Evolutionary conservation across 1,140 invertebrate genomes (phyloP), one percentile per base, ranked within the genome.

Genomic region (Oscheius sp.): DNA sequence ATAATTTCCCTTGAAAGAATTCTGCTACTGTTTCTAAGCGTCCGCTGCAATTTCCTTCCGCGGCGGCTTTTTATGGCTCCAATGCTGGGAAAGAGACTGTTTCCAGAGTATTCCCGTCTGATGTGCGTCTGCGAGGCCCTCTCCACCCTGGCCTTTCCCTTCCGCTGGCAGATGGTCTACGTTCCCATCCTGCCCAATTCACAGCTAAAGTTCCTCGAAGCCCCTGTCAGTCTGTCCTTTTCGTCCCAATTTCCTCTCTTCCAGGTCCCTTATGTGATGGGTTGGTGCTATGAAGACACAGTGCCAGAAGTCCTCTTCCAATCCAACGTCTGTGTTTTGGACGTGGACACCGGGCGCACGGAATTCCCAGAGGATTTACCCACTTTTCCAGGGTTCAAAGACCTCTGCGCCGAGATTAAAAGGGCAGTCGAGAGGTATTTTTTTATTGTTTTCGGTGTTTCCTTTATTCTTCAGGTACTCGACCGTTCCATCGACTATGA

Each of bases 81-180:
- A n/a, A n/a, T n/a, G n/a, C n/a, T n/a, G n/a, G n/a, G n/a, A n/a
- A n/a, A n/a, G n/a, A n/a, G n/a, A n/a, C n/a, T n/a, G n/a, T 65
- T 65, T 42, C 29, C 13, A 65, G 63, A 65, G 20, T 26, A 38
- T 28, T 64, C 70, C 86, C 91, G 91, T 81, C 87, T 99, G 73
- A 99, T 98, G 95, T 87, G 96, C 52, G 93, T 99, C 1, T 93
- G 95, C 18, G 97, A 99, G 86, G 92, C 92, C 78, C 90, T 99
- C 58, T 92, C 90, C 32, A 88, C 91, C 0, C 87, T 99, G 28
- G 85, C 97, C 2, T 93, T 96, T 84, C 96, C 97, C 0, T 99
- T 98, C 84, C 87, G 90, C 3, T 99, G 97, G 96, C 93, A 95
- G 65, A 94, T 99, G 85, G 95, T 98, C 0, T 99, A 99, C 86